phyloP scores from a whole-genome alignment of 2,888 invertebrate species.

The Noctua janthina region DNA sequence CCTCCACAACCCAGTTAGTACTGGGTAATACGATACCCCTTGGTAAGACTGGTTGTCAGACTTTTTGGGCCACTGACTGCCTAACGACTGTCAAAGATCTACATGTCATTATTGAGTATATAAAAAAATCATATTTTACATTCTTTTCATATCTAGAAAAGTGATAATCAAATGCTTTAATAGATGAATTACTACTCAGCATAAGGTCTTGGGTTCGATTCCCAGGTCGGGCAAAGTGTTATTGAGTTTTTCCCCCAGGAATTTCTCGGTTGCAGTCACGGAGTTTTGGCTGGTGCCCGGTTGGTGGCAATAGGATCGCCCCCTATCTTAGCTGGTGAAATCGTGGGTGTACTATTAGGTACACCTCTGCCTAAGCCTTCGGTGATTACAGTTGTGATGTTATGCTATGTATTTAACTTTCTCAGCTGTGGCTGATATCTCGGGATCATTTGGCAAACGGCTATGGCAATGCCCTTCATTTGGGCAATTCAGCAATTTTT shows the following conservation, averaged over 20 bases:
- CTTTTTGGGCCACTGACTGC: too few relatives aligned
- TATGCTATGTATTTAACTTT: background rate
- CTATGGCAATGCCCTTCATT: background rate
- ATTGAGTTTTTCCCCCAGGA: background rate
- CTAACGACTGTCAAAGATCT: too few relatives aligned
- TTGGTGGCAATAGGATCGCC: background rate
- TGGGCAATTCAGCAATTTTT: background rate
- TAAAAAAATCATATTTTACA: background rate
- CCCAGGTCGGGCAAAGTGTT: background rate
- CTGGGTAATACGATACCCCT: too few relatives aligned
- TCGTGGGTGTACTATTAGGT: background rate
- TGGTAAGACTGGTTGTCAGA: too few relatives aligned
- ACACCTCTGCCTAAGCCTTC: background rate
- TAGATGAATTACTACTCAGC: background rate
- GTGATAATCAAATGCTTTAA: background rate
- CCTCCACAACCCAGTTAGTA: too few relatives aligned
- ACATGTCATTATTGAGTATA: slow-evolving; percentile 4
- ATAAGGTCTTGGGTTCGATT: background rate
- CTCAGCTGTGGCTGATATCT: background rate
- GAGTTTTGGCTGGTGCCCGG: background rate
- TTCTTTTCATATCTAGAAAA: background rate
- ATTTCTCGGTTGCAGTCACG: background rate
- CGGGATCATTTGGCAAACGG: background rate
- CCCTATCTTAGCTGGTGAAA: background rate
- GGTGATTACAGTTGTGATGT: background rate